Conservation (phyloP, 2,797 vertebrate genomes). For the Chrysocyon brachyurus region DNA sequence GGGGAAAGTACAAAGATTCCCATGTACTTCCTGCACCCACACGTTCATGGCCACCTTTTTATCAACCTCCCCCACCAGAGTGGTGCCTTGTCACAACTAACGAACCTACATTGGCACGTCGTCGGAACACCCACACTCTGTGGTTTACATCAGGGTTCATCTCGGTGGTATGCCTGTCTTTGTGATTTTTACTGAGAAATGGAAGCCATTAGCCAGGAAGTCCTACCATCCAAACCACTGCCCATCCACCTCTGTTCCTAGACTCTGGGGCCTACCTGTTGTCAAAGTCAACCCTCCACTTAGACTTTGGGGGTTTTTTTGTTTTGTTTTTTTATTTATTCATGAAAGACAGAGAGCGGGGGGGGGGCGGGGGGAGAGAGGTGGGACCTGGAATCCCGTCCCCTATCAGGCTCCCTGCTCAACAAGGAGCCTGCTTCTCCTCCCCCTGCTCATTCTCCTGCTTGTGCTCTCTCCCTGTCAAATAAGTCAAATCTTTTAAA, state of each 20-base stretch:
- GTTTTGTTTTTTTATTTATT: no score
- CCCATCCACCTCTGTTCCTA: not conserved
- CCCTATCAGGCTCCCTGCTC: no score
- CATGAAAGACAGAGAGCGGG: no score
- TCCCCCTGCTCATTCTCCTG: no score
- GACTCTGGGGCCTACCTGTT: not conserved
- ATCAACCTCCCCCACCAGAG: not conserved
- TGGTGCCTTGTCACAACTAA: not conserved
- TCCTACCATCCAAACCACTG: not conserved
- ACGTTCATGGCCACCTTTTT: not conserved
- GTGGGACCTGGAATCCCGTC: no score
- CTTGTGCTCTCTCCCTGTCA: no score
- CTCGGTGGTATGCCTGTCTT: not conserved
- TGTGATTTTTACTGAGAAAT: not conserved
- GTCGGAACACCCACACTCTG: not conserved
- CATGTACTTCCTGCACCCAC: not conserved
- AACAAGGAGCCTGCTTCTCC: no score
- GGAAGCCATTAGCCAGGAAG: not conserved
- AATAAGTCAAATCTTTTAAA: no score
- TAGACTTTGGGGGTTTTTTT: not conserved
- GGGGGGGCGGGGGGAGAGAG: no score
- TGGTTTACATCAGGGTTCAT: not conserved
- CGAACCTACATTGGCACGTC: not conserved
- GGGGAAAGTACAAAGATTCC: not conserved
- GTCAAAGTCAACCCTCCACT: not conserved